These are phyloP conservation scores for Heliconius ismenius DNA, from an alignment of 2,888 invertebrate genomes.

Conservation along the genomic window DNA sequence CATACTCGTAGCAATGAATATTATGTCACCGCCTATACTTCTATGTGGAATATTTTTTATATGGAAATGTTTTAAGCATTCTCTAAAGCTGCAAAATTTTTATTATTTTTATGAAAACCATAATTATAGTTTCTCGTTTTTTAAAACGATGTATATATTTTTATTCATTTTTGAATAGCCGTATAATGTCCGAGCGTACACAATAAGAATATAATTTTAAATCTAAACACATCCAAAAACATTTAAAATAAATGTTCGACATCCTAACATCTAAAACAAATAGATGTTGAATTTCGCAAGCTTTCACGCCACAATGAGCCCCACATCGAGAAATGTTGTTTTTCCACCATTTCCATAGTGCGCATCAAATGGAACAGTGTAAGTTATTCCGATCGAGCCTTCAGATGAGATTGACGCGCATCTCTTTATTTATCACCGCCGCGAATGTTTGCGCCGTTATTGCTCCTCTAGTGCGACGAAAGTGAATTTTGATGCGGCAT, in stretches of 20 bases:
- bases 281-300: conserved; percentile 2
- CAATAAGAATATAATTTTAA: not conserved
- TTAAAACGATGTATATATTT: not conserved
- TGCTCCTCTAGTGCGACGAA: conserved; percentile 62
- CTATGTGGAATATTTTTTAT: not conserved
- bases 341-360: conserved; percentile 26
- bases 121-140: not conserved
- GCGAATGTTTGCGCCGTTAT: conserved; percentile 59
- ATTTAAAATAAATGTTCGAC: not conserved
- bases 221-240: not conserved
- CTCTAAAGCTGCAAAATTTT: too few relatives aligned
- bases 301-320: conserved; percentile 15
- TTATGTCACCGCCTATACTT: not conserved
- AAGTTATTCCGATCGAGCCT: conserved; percentile 39
- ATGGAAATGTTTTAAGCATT: too few relatives aligned
- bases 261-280: not conserved
- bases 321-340: conserved; percentile 21
- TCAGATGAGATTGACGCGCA: conserved; percentile 46
- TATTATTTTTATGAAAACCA: too few relatives aligned
- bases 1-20: conserved; percentile 13
- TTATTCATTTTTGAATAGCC: not conserved
- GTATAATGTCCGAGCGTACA: not conserved
- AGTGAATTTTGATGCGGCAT: conserved; percentile 75
- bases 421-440: conserved; percentile 57
- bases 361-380: conserved; percentile 31